Evolutionary conservation across 1,140 invertebrate genomes (phyloP).

Genomic region (Euura lappo): DNA sequence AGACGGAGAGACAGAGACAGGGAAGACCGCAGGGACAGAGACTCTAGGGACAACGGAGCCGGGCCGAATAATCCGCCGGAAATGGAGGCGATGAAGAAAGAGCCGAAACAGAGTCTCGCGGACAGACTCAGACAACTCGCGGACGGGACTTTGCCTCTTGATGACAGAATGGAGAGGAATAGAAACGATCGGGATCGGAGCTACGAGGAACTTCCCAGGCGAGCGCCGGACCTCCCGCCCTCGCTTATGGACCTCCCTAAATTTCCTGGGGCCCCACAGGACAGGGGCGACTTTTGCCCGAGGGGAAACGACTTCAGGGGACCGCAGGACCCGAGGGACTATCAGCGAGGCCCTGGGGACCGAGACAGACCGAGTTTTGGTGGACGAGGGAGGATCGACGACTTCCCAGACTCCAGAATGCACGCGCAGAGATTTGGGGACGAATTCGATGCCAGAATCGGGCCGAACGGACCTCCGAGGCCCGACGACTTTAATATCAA

Average conservation of each 20-base stretch:
- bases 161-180: constrained; percentile 50
- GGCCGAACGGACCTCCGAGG: constrained; percentile 44
- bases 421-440: constrained; percentile 45
- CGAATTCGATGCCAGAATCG: constrained; percentile 47
- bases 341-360: constrained; percentile 33
- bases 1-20: constrained; percentile 54
- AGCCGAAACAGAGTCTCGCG: constrained; percentile 51
- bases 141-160: constrained; percentile 53
- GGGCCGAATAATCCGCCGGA: constrained; percentile 32
- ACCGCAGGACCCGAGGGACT: constrained; percentile 45
- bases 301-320: constrained; percentile 43
- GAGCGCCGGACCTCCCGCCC: constrained; percentile 43
- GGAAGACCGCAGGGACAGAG: constrained; percentile 42
- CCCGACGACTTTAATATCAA: constrained; percentile 51
- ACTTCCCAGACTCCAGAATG: constrained; percentile 47
- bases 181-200: constrained; percentile 44
- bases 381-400: constrained; percentile 37
- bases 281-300: constrained; percentile 43
- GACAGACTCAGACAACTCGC: constrained; percentile 57
- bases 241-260: constrained; percentile 54
- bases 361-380: constrained; percentile 44
- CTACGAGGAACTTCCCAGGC: constrained; percentile 42
- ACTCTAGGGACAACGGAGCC: constrained; percentile 31
- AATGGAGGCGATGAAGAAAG: constrained; percentile 43
- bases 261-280: constrained; percentile 40